Conservation (phyloP, 2,797 vertebrate species). For the Gastrophryne carolinensis region DNA sequence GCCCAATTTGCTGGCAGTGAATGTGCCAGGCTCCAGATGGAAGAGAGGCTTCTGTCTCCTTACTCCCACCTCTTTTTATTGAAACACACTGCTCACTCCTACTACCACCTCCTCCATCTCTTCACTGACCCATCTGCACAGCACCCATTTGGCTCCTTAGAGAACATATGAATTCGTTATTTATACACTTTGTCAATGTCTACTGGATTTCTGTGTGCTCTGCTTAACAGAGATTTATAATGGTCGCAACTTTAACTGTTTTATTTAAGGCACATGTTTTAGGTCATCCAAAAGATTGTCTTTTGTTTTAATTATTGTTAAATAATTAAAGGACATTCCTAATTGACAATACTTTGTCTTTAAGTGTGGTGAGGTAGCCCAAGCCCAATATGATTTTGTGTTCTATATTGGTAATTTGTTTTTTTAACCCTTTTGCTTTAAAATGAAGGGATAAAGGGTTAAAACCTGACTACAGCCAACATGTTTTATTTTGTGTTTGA, state of each 20-base stretch:
- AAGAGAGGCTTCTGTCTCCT: conserved; percentile 69
- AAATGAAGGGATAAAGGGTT: too few relatives aligned
- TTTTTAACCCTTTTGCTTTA: too few relatives aligned
- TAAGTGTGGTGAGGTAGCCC: too few relatives aligned
- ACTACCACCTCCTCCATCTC: conserved; percentile 2
- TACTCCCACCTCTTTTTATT: conserved; percentile 21
- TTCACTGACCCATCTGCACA: neutral
- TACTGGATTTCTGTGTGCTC: neutral
- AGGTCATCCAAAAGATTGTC: too few relatives aligned
- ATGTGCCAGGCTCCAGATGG: conserved; percentile 56
- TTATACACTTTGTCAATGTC: neutral
- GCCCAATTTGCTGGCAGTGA: conserved; percentile 79
- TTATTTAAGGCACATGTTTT: neutral
- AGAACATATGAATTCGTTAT: conserved; percentile 1
- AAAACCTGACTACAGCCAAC: too few relatives aligned
- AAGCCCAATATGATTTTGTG: too few relatives aligned
- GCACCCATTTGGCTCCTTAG: neutral
- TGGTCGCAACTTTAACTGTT: neutral
- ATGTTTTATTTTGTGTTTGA: too few relatives aligned
- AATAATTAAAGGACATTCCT: too few relatives aligned
- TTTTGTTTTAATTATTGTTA: too few relatives aligned
- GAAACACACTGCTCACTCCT: conserved; percentile 19
- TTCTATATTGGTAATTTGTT: too few relatives aligned
- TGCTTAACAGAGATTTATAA: neutral
- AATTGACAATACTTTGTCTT: too few relatives aligned